These are phyloP conservation scores for Periophthalmus magnuspinnatus DNA, from an alignment of 2,797 vertebrate genomes.

Conservation along the genomic window DNA sequence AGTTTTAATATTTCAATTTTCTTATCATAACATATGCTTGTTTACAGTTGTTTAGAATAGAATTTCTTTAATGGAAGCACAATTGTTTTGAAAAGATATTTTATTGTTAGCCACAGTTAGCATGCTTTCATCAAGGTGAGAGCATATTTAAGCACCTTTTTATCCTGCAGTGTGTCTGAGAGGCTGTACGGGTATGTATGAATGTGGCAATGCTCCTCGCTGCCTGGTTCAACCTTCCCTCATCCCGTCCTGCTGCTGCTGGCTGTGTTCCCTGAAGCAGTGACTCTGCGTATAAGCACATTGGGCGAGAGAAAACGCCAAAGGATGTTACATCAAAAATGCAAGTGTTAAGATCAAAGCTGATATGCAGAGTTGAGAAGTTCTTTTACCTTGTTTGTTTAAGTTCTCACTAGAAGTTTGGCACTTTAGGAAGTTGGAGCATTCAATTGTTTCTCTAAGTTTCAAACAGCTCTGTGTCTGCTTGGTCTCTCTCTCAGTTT, in stretches of 20 bases:
- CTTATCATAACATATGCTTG: conserved; percentile 1
- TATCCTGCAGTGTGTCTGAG: conserved; percentile 45
- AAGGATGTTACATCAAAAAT: conserved; percentile 16
- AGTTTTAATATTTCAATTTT: conserved; percentile 10
- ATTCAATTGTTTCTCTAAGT: conserved; percentile 13
- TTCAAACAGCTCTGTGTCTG: not conserved
- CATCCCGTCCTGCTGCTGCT: conserved; percentile 53
- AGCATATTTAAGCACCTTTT: conserved; percentile 25
- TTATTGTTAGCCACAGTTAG: conserved; percentile 28
- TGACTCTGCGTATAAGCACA: conserved; percentile 64
- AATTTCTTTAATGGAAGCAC: not conserved
- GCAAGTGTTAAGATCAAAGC: conserved; percentile 7
- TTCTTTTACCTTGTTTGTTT: conserved; percentile 26
- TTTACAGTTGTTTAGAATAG: conserved; percentile 1
- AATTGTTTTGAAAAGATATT: conserved; percentile 23
- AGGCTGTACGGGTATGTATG: conserved; percentile 21
- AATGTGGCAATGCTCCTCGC: conserved; percentile 30
- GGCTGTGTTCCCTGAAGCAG: conserved; percentile 64
- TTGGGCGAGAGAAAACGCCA: conserved; percentile 11
- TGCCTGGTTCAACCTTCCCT: conserved; percentile 38
- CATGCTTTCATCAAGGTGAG: conserved; percentile 28
- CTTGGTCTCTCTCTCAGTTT: not conserved
- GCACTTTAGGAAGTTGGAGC: conserved; percentile 14
- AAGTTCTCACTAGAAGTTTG: conserved; percentile 20
- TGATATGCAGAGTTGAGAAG: conserved; percentile 22